These are phyloP conservation scores for Atopsyche davidsoni DNA, from an alignment of 1,140 invertebrate genomes.

Conservation along the genomic window DNA sequence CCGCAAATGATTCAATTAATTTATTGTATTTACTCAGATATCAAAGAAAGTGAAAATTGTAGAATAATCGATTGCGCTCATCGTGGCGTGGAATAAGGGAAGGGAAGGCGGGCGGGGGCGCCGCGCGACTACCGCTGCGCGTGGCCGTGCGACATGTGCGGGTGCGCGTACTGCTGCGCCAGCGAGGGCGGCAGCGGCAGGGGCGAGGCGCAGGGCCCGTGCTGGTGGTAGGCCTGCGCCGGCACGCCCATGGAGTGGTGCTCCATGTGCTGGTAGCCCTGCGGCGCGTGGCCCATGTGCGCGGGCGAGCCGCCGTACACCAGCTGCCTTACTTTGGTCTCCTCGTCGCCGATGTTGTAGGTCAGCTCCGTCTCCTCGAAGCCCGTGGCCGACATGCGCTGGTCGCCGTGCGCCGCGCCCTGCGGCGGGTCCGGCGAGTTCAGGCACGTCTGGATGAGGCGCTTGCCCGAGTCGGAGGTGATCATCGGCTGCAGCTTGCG, in stretches of 20 bases:
- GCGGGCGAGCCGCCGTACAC: conserved; percentile 68
- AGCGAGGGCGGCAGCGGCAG: conserved; percentile 53
- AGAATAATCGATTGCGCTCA: too few species aligned
- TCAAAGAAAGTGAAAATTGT: too few species aligned
- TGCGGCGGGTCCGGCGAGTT: conserved; percentile 94
- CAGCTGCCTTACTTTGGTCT: conserved; percentile 94
- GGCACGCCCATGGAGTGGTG: conserved; percentile 53
- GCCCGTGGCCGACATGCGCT: conserved; percentile 96
- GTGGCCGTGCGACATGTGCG: conserved; percentile 58
- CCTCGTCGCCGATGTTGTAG: conserved; percentile 91
- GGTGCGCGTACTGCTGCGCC: conserved; percentile 54
- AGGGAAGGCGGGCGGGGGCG: background rate
- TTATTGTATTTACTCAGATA: too few species aligned
- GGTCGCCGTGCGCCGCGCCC: conserved; percentile 64
- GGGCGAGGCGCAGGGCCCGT: conserved; percentile 52
- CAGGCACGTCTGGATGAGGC: conserved; percentile 96
- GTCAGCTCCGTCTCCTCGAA: conserved; percentile 98
- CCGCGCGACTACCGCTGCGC: conserved; percentile 60
- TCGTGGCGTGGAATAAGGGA: too few species aligned
- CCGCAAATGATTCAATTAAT: too few species aligned
- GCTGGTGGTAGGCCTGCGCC: conserved; percentile 49
- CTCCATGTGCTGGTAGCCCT: conserved; percentile 55
- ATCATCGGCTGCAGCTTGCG: conserved; percentile 99
- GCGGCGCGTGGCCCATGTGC: conserved; percentile 45
- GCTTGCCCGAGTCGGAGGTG: conserved; percentile 96